phyloP scores from a whole-genome alignment of 2,888 invertebrate species.

The Caenorhabditis afra region DNA sequence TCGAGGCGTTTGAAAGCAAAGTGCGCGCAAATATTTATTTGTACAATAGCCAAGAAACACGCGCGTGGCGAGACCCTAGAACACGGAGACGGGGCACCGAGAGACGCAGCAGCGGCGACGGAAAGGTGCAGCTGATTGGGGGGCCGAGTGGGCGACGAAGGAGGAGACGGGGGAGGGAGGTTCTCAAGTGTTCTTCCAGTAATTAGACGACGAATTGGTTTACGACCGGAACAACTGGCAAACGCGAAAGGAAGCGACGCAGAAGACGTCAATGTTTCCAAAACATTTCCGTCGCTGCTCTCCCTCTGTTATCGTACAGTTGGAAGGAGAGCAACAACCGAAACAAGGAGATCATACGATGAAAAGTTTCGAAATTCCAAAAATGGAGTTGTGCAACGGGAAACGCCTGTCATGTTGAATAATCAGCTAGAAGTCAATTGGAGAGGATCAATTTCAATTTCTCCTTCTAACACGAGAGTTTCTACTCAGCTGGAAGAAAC shows the following conservation, averaged over 20 bases:
- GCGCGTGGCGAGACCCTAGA: conserved; percentile 48
- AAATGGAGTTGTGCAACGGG: too few relatives aligned
- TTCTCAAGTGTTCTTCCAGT: conserved; percentile 54
- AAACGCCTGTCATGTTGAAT: too few relatives aligned
- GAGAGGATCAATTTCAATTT: too few relatives aligned
- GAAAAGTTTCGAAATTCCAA: too few relatives aligned
- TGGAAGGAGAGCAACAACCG: too few relatives aligned
- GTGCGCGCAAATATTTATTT: conserved; percentile 56
- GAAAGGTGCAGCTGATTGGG: conserved; percentile 38
- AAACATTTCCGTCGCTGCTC: not conserved
- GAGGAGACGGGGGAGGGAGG: conserved; percentile 17
- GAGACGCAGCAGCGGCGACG: conserved; percentile 29
- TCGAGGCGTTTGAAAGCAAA: conserved; percentile 51
- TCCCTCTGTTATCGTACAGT: too few relatives aligned
- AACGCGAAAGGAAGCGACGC: not conserved
- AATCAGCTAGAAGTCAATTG: too few relatives aligned
- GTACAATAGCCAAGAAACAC: conserved; percentile 47
- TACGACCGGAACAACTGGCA: conserved; percentile 54
- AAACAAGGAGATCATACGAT: too few relatives aligned
- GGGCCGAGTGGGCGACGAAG: conserved; percentile 12
- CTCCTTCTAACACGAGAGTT: too few relatives aligned
- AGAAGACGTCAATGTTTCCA: conserved; percentile 6
- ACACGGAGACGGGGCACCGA: conserved; percentile 25
- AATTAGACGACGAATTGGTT: conserved; percentile 36
- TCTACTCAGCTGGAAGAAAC: too few relatives aligned